Evolutionary conservation across 2,888 invertebrate genomes (phyloP).

Genomic region (Allacma fusca): DNA sequence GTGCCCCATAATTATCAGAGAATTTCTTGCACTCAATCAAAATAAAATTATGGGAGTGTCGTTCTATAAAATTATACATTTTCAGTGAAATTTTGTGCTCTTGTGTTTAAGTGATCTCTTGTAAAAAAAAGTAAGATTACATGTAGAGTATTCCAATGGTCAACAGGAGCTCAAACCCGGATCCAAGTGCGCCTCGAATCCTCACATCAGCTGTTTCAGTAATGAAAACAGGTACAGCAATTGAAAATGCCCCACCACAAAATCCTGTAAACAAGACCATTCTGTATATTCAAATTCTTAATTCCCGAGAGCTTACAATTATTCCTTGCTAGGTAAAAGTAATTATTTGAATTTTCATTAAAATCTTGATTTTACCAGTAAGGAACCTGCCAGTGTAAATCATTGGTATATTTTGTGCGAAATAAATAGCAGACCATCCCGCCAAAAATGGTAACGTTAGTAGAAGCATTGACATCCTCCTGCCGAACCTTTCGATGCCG

Average conservation of each 20-base stretch:
- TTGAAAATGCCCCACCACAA: slow-evolving; percentile 20
- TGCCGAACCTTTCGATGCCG: slow-evolving; percentile 27
- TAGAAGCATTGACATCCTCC: slow-evolving; percentile 30
- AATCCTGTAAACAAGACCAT: no score
- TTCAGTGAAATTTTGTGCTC: no score
- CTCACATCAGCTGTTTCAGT: neutral
- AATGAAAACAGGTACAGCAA: slow-evolving; percentile 9
- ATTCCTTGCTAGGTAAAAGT: no score
- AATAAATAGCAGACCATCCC: slow-evolving; percentile 30
- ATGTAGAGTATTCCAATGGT: neutral
- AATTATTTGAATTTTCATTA: no score
- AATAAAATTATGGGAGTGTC: neutral
- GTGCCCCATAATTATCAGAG: no score
- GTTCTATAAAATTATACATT: neutral
- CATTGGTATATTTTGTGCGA: slow-evolving; percentile 17
- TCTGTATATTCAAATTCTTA: no score
- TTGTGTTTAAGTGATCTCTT: no score
- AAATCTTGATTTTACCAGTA: no score
- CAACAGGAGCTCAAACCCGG: neutral
- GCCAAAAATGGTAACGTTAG: slow-evolving; percentile 5
- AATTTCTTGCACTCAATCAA: no score
- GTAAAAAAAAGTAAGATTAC: neutral
- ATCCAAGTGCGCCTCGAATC: neutral
- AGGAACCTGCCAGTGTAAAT: slow-evolving; percentile 36
- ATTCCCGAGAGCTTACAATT: no score